phyloP scores from a whole-genome alignment of 2,888 invertebrate genomes.

The Zelleria hepariella region DNA sequence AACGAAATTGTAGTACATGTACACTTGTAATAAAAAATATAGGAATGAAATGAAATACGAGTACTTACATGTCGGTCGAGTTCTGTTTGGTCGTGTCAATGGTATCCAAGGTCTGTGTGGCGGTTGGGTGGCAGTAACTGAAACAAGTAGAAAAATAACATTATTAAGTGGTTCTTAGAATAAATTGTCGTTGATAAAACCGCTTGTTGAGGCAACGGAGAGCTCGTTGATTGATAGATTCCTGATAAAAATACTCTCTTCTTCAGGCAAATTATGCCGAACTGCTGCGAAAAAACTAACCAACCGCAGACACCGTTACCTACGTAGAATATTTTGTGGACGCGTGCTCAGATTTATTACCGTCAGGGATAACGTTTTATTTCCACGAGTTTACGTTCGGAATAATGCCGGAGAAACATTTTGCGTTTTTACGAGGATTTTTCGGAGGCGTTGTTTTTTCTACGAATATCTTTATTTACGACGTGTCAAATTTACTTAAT shows the following conservation, averaged over 20 bases:
- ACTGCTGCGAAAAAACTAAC: neutral
- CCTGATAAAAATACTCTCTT: too few species aligned
- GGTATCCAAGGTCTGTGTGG: slow-evolving; percentile 97
- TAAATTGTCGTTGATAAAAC: too few species aligned
- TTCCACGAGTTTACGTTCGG: neutral
- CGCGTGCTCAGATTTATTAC: neutral
- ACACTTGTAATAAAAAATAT: too few species aligned
- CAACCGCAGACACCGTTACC: neutral
- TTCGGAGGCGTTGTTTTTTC: neutral
- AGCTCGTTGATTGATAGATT: too few species aligned
- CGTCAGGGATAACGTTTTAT: neutral
- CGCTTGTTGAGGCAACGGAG: too few species aligned
- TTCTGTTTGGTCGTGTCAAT: slow-evolving; percentile 88
- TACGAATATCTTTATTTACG: neutral
- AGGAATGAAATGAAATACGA: neutral
- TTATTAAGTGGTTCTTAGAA: too few species aligned
- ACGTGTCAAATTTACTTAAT: neutral
- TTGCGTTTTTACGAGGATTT: neutral
- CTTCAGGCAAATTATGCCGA: too few species aligned
- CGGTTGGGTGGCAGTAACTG: slow-evolving; percentile 91
- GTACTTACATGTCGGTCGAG: slow-evolving; percentile 91
- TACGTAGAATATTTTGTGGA: neutral
- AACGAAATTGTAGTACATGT: too few species aligned
- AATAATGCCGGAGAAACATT: neutral
- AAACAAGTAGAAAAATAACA: slow-evolving; percentile 56